Conservation (phyloP, 2,888 invertebrate genomes). For the Caenorhabditis macrosperma region DNA sequence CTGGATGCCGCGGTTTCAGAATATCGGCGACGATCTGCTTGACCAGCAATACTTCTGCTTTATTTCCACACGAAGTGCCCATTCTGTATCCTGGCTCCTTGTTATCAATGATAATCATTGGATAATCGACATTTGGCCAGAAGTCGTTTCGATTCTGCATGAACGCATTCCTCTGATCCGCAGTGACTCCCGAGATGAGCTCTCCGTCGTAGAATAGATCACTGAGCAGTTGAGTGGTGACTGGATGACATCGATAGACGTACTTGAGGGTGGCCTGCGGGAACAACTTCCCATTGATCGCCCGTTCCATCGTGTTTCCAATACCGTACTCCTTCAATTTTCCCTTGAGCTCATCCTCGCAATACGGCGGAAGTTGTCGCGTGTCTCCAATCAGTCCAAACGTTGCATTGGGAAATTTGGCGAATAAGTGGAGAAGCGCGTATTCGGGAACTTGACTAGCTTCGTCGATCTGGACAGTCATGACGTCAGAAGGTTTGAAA, state of each 20-base stretch:
- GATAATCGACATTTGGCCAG: constrained; percentile 24
- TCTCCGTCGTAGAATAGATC: constrained; percentile 28
- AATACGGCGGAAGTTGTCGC: constrained; percentile 36
- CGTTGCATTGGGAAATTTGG: not conserved
- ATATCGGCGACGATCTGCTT: not conserved
- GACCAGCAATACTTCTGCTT: not conserved
- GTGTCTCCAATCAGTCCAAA: constrained; percentile 19
- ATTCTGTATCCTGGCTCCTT: not conserved
- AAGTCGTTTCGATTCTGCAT: constrained; percentile 7
- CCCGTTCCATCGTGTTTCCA: constrained; percentile 39
- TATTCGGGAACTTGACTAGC: constrained; percentile 37
- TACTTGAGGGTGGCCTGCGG: constrained; percentile 7
- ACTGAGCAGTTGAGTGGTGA: constrained; percentile 20
- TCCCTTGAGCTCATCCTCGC: constrained; percentile 17
- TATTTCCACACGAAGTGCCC: constrained; percentile 24
- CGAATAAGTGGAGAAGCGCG: not conserved
- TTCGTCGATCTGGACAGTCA: constrained; percentile 44
- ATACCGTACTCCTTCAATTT: constrained; percentile 25
- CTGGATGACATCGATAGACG: constrained; percentile 37
- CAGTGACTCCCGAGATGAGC: constrained; percentile 20
- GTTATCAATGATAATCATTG: constrained; percentile 28
- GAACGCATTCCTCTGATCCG: constrained; percentile 1
- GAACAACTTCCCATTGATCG: constrained; percentile 5
- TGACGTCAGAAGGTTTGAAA: not conserved
- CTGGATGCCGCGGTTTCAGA: not conserved